Evolutionary conservation across 2,113 vertebrate species (phyloP).

Genomic region (Mastomys coucha): DNA sequence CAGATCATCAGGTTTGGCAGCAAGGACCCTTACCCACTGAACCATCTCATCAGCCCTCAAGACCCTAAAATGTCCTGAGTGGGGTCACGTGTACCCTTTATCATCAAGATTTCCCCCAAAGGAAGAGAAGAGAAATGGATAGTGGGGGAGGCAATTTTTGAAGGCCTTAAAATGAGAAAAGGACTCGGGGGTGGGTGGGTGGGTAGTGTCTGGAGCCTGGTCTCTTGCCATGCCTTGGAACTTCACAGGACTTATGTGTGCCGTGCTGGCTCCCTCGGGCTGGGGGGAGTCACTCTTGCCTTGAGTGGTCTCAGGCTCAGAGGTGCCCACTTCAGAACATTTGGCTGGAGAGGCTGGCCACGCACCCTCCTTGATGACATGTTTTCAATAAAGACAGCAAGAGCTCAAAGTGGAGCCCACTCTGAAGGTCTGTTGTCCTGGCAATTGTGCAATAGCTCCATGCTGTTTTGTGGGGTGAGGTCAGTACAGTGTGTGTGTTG

Average conservation of each 20-base stretch:
- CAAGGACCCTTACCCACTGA: background rate
- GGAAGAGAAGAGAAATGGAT: background rate
- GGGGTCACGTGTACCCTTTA: background rate
- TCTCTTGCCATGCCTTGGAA: background rate
- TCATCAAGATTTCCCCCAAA: background rate
- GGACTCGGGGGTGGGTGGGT: no score
- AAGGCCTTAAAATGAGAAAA: no score
- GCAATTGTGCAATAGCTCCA: slow-evolving; percentile 4
- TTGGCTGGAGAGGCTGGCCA: background rate
- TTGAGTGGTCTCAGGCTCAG: background rate
- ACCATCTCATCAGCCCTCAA: background rate
- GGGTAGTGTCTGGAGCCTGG: background rate
- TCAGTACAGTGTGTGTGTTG: background rate
- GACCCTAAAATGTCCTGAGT: background rate
- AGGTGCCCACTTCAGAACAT: background rate
- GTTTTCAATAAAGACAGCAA: background rate
- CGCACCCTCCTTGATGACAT: slow-evolving; percentile 38
- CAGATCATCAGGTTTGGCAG: background rate
- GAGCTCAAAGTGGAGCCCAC: background rate
- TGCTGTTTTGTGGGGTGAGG: background rate
- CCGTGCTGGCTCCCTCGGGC: background rate
- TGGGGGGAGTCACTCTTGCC: no score
- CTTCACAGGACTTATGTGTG: accelerated
- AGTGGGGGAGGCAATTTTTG: accelerated
- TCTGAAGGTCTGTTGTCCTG: background rate